phyloP scores from a whole-genome alignment of 2,888 invertebrate genomes.

The Litoditis marina region DNA sequence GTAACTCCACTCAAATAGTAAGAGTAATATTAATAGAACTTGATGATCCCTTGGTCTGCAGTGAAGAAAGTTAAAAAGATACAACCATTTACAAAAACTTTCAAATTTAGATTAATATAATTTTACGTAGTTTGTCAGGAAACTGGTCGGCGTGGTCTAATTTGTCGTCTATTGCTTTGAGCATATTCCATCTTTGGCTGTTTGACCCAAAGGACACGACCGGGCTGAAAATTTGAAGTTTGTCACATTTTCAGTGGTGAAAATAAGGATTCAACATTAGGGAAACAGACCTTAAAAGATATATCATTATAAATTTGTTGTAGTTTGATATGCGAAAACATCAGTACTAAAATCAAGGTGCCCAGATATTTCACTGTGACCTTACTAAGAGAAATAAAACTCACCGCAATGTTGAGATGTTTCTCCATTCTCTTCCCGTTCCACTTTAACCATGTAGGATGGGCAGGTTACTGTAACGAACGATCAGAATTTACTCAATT shows the following conservation, averaged over 20 bases:
- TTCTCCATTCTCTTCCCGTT: conserved; percentile 28
- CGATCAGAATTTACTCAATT: no score
- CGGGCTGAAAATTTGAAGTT: conserved; percentile 15
- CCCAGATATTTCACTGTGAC: neutral
- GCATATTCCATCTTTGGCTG: conserved; percentile 24
- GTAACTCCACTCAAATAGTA: no score
- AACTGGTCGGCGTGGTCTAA: no score
- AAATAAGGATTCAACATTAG: no score
- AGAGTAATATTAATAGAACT: no score
- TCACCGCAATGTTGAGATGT: conserved; percentile 22
- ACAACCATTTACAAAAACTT: neutral
- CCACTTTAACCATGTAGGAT: conserved; percentile 35
- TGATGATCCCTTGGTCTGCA: no score
- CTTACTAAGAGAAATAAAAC: conserved; percentile 5
- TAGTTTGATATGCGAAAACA: neutral
- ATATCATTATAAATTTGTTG: no score
- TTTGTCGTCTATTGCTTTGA: conserved; percentile 12
- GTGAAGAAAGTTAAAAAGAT: no score
- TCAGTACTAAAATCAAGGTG: neutral
- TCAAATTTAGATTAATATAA: no score
- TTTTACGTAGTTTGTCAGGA: no score
- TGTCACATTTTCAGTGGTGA: neutral
- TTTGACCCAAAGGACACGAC: conserved; percentile 22
- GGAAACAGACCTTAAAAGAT: no score
- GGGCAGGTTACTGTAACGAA: conserved; percentile 30